Conservation (phyloP, 2,113 vertebrate species). For the Falco punctatus region DNA sequence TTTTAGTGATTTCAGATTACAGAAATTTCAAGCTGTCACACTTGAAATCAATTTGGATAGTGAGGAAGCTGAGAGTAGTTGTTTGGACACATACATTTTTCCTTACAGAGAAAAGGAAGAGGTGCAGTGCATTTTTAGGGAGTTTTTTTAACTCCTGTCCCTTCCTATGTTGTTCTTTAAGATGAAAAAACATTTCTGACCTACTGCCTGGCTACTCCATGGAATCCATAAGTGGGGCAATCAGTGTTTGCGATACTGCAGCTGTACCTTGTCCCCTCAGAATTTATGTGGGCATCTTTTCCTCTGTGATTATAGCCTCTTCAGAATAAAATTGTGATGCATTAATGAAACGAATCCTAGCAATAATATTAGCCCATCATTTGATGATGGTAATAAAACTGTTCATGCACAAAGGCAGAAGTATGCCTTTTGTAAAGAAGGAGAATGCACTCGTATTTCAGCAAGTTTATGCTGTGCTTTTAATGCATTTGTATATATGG, state of each 20-base stretch:
- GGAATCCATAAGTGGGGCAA: neutral
- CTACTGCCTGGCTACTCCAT: neutral
- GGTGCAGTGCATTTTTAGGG: neutral
- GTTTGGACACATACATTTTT: neutral
- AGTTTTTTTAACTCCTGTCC: neutral
- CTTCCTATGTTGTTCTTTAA: neutral
- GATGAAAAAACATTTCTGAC: neutral
- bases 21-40: neutral
- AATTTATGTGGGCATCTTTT: neutral
- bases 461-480: neutral
- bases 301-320: neutral
- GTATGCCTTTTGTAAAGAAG: neutral
- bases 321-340: neutral
- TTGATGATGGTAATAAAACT: neutral
- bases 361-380: neutral
- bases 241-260: neutral
- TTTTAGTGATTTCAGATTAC: conserved; percentile 8
- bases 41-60: neutral
- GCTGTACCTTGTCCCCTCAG: neutral
- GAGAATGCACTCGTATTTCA: neutral
- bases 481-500: conserved; percentile 12
- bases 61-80: neutral
- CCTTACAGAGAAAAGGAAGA: neutral
- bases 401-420: neutral
- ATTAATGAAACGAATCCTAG: neutral